phyloP scores from a whole-genome alignment of 2,113 vertebrate species.

The Aptenodytes patagonicus region DNA sequence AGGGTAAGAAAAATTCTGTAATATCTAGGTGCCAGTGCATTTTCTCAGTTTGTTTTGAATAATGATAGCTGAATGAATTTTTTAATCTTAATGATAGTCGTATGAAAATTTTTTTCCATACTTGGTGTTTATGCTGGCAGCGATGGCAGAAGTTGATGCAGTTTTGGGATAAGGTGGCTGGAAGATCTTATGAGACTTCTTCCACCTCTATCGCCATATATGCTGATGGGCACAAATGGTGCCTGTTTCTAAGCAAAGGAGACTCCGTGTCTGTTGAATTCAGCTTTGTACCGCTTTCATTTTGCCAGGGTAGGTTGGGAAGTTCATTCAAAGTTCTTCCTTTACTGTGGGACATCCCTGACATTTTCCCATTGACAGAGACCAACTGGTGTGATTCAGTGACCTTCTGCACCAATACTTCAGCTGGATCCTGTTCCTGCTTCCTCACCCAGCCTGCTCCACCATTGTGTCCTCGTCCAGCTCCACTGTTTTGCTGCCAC shows the following conservation, averaged over 20 bases:
- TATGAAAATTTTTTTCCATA: too few species aligned
- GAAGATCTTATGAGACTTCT: not conserved
- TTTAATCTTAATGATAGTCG: not conserved
- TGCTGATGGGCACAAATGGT: not conserved
- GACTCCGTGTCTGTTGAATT: not conserved
- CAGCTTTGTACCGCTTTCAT: not conserved
- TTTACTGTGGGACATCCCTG: slow-evolving; percentile 46
- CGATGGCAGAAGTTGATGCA: not conserved
- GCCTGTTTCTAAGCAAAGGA: not conserved
- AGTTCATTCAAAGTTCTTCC: slow-evolving; percentile 38
- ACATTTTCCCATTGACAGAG: slow-evolving; percentile 35
- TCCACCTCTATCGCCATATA: not conserved
- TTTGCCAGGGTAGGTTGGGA: not conserved
- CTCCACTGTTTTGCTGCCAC: not conserved
- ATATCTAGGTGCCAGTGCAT: not conserved
- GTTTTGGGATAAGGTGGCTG: not conserved
- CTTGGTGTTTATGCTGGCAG: not conserved
- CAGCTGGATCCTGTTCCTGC: not conserved
- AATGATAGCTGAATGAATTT: not conserved
- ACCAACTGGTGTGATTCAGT: not conserved
- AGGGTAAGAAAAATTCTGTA: not conserved
- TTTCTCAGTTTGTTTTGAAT: not conserved
- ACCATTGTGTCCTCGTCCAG: not conserved
- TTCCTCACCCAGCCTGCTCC: not conserved
- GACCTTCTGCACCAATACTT: slow-evolving; percentile 8